Percentiles rank a stretch among this genome's conserved stretches.
phyloP scores from a whole-genome alignment of 2,113 vertebrate genomes.

The Terrapene triunguis region DNA sequence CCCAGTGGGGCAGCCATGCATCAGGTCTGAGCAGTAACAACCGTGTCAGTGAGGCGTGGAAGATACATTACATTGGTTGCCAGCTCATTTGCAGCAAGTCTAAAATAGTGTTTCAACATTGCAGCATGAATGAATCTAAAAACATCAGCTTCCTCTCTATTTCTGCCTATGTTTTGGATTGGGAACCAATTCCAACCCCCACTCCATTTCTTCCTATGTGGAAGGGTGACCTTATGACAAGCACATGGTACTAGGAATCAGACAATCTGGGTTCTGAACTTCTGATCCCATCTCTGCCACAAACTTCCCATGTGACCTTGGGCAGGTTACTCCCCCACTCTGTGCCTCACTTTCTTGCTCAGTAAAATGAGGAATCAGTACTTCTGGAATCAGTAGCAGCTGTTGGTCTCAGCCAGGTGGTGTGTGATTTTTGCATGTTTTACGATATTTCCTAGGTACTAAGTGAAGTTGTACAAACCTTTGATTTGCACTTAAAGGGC shows the following conservation, averaged over 20 bases:
- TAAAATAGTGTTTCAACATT: background rate
- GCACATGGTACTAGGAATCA: background rate
- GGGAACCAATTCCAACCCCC: background rate
- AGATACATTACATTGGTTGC: background rate
- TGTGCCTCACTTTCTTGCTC: background rate
- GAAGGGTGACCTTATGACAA: background rate
- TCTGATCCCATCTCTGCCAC: background rate
- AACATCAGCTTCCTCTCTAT: background rate
- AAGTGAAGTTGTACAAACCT: background rate
- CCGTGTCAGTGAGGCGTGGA: rapidly evolving
- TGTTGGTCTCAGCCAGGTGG: background rate
- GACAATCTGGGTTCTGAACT: background rate
- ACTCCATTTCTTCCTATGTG: background rate
- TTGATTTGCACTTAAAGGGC: background rate
- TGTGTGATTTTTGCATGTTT: background rate
- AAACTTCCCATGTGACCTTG: background rate
- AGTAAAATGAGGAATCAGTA: background rate
- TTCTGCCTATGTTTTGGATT: background rate
- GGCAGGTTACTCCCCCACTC: background rate
- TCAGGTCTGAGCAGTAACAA: background rate
- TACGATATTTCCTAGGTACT: background rate
- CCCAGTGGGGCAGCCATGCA: background rate
- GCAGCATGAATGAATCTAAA: background rate
- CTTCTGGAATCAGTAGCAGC: background rate
- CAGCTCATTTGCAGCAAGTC: background rate